Conservation (phyloP, 30 jellyfish, hydroid and myxozoan genomes). For the Pseudorhiza aurosa region DNA sequence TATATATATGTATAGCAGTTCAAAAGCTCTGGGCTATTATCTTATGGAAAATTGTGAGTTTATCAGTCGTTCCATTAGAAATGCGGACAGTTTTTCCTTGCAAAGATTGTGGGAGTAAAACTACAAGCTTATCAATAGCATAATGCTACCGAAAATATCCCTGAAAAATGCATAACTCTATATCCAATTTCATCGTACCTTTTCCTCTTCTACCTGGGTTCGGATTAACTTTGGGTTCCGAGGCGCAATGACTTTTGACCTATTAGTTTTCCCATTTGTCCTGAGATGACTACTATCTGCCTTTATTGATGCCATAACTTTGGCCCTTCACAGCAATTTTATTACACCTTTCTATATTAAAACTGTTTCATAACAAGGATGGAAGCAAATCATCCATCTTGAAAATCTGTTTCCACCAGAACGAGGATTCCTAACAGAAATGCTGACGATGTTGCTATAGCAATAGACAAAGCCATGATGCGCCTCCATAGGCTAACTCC, state of each 20-base stretch:
- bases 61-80: too few species aligned
- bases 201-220: conserved; percentile 23
- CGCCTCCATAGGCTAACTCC: conserved; percentile 8
- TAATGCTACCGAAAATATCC: too few species aligned
- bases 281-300: background rate
- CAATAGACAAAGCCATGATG: background rate
- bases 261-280: background rate
- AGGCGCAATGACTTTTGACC: conserved; percentile 80
- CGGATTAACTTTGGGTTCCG: conserved; percentile 82
- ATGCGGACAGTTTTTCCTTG: too few species aligned
- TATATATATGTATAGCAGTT: too few species aligned
- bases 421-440: conserved; percentile 24
- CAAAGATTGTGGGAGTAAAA: too few species aligned
- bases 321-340: background rate
- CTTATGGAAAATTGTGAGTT: too few species aligned
- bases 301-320: conserved; percentile 1
- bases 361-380: background rate
- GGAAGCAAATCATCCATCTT: conserved; percentile 6
- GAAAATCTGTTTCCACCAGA: background rate
- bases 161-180: too few species aligned
- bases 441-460: conserved; percentile 45
- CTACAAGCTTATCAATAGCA: too few species aligned
- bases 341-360: background rate
- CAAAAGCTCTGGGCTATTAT: too few species aligned
- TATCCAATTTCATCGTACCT: conserved; percentile 24